These are phyloP conservation scores for Netelia fuscicornis DNA, from an alignment of 2,888 invertebrate genomes.

Conservation along the genomic window DNA sequence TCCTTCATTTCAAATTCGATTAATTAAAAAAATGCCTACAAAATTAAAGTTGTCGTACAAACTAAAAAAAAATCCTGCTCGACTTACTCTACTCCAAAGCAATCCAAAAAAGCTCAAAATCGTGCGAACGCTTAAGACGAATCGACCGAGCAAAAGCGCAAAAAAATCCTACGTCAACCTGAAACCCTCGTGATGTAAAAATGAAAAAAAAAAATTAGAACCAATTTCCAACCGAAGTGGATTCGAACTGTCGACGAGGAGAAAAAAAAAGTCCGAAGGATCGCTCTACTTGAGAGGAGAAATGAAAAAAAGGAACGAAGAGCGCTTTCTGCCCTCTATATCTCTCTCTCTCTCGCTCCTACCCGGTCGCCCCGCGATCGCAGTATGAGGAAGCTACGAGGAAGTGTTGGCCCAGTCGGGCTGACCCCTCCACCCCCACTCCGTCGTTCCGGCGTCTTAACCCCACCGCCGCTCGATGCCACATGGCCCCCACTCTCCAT, in stretches of 20 bases:
- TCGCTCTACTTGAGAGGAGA: constrained; percentile 46
- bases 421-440: constrained; percentile 65
- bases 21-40: too few species aligned
- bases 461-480: constrained; percentile 48
- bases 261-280: constrained; percentile 5
- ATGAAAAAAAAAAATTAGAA: neutral
- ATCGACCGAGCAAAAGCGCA: too few species aligned
- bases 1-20: too few species aligned
- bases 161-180: too few species aligned
- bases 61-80: too few species aligned
- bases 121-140: too few species aligned
- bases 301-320: neutral
- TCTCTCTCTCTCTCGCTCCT: constrained; percentile 11
- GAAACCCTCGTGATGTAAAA: neutral
- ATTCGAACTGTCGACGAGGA: constrained; percentile 43
- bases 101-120: too few species aligned
- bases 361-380: constrained; percentile 56
- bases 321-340: neutral
- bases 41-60: too few species aligned
- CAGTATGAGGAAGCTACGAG: constrained; percentile 79
- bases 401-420: constrained; percentile 75
- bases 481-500: constrained; percentile 64
- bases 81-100: too few species aligned
- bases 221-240: constrained; percentile 10
- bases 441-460: constrained; percentile 53